Evolutionary conservation across 92 coral and sea anemone genomes (phyloP), one percentile per base, ranked within the genome.

Genomic region (Chrysogorgia sp.): DNA sequence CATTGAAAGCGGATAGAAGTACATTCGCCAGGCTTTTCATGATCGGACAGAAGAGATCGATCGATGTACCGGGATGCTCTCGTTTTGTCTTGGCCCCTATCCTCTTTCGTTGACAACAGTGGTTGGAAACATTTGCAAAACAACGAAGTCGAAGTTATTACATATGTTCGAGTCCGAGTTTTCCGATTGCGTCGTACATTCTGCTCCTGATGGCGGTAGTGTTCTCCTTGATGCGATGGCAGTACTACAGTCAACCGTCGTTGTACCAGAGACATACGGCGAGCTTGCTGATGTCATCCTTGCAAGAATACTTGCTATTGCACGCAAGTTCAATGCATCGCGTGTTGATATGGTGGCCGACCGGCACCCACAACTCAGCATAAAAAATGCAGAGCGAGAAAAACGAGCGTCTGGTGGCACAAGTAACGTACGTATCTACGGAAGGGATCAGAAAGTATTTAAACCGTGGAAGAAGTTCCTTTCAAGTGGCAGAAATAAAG

Each of bases 341-440:
- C 70, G 87, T 25, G 70, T 88, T 25, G 92, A 88, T 52, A 63
- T 81, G 32, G 89, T 88, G 22, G 80, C 84, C 23, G 89, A 88
- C 56, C 82, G 79, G 40, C 85, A 85, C 61, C 76, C 62, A 22
- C 37, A 45, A 32, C 76, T 8, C 21, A 48, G 76, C 60, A 70
- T 70, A 22, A 68, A 68, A 47, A 68, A 68, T 68, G 58, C 75
- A 68, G 75, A 68, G 28, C 28, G 76, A 70, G 60, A 70, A 50
- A 70, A 70, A 28, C 62, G 86, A 58, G 81, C 74, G 47, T 55
- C 75, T 40, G 60, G 26, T 23, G 76, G 76, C 76, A 28, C 8
- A 70, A 22, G 59, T 28, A 70, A 28, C 29, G 76, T 70, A 9
- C 76, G 62, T 70, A 70, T 70, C 23, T 70, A 70, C 22, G 76